Evolutionary conservation across 2,113 vertebrate genomes (phyloP).

Genomic region (Myocastor coypus): DNA sequence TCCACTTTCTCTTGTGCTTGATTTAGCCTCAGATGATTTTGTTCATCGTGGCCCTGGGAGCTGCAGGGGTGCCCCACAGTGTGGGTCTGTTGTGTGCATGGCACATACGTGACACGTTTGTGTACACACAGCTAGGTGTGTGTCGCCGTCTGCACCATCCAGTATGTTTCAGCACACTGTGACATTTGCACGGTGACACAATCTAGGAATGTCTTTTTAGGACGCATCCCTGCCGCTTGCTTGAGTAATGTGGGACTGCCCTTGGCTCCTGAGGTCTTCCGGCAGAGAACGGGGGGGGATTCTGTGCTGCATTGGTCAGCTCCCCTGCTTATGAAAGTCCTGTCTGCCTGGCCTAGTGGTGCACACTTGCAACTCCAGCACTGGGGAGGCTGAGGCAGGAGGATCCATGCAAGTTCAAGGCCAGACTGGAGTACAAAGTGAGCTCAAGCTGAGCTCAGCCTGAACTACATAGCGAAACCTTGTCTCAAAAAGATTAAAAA

Average conservation of each 20-base stretch:
- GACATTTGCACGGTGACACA: too few species aligned
- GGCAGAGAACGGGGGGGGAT: rapidly evolving
- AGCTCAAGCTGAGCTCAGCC: too few species aligned
- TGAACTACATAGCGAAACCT: too few species aligned
- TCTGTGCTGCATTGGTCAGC: background rate
- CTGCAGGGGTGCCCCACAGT: background rate
- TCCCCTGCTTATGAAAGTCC: background rate
- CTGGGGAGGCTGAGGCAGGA: too few species aligned
- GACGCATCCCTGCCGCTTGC: background rate
- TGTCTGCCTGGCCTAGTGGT: background rate
- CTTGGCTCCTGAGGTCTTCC: background rate
- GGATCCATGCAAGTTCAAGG: too few species aligned
- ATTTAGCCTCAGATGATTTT: background rate
- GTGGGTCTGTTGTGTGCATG: background rate
- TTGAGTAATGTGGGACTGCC: too few species aligned
- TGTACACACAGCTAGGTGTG: too few species aligned
- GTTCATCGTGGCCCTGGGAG: background rate
- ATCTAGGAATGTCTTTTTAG: background rate
- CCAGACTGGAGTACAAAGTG: too few species aligned
- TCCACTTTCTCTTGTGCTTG: too few species aligned
- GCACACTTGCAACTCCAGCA: too few species aligned
- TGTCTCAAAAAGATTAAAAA: too few species aligned
- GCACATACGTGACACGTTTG: too few species aligned
- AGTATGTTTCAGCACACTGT: background rate
- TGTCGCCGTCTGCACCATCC: background rate